These are phyloP conservation scores for Daktulosphaira vitifoliae DNA, from an alignment of 1,140 invertebrate species.

Conservation along the genomic window DNA sequence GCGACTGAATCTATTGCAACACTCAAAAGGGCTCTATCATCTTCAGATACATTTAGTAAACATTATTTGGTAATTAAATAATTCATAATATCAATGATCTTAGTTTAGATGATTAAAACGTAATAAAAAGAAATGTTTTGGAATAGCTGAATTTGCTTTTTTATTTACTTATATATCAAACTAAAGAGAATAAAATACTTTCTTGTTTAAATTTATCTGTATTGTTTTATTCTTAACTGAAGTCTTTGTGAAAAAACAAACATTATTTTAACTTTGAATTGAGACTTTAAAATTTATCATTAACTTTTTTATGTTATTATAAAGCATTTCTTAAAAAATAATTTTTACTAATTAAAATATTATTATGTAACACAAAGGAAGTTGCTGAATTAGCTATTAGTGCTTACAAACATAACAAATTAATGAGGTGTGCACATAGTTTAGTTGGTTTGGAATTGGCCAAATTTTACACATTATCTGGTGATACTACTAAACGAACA, in stretches of 20 bases:
- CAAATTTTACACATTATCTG: conserved; percentile 76
- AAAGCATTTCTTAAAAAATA: conserved; percentile 16
- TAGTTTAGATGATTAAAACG: neutral
- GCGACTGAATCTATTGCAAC: conserved; percentile 66
- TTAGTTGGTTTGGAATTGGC: conserved; percentile 82
- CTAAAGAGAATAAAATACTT: neutral
- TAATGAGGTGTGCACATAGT: conserved; percentile 66
- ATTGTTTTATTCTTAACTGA: no score
- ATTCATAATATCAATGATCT: neutral
- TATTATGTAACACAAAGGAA: no score
- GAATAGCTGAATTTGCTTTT: neutral
- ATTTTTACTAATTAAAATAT: no score
- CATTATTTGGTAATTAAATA: conserved; percentile 63
- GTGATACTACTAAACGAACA: conserved; percentile 77
- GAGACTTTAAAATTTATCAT: conserved; percentile 7
- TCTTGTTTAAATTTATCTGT: no score
- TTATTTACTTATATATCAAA: neutral
- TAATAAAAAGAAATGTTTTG: neutral
- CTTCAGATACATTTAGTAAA: conserved; percentile 78
- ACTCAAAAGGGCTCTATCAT: conserved; percentile 82
- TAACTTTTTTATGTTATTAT: neutral
- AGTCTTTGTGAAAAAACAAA: no score
- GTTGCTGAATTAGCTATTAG: conserved; percentile 90
- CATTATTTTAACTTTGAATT: neutral
- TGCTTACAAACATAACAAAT: conserved; percentile 90